Conservation (phyloP, 2,113 vertebrate genomes). For the Desmodus rotundus region DNA sequence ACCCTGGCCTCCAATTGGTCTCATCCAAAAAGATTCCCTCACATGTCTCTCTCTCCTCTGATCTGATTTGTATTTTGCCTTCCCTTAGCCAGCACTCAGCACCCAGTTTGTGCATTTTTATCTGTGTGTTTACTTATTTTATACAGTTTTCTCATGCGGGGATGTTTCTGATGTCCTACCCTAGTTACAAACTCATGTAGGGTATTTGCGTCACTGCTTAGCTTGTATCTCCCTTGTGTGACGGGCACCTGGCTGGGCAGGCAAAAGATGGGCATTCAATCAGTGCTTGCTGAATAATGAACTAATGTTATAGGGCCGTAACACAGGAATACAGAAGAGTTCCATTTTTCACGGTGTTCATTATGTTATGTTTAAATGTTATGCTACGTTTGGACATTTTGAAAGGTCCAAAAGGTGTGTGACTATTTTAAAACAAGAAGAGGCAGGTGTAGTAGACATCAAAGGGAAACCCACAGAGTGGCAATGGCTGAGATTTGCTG, state of each 20-base stretch:
- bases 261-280: not conserved
- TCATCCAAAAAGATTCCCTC: not conserved
- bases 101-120: not conserved
- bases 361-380: not conserved
- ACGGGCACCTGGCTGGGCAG: too few relatives aligned
- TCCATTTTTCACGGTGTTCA: not conserved
- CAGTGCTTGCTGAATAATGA: not conserved
- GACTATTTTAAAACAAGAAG: not conserved
- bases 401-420: not conserved
- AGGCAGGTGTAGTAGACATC: not conserved
- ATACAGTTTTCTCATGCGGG: not conserved
- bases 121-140: not conserved
- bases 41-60: not conserved
- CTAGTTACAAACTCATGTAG: not conserved
- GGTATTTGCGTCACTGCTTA: not conserved
- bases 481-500: not conserved
- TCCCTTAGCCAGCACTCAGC: not conserved
- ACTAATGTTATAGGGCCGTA: not conserved
- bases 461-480: not conserved
- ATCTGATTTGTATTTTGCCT: not conserved
- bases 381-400: not conserved
- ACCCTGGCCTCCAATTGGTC: not conserved
- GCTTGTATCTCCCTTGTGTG: not conserved
- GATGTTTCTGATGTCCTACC: not conserved
- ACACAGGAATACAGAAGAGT: not conserved